Base-by-base conservation (phyloP, 2,113 vertebrate genomes). In the Odocoileus virginianus region DNA sequence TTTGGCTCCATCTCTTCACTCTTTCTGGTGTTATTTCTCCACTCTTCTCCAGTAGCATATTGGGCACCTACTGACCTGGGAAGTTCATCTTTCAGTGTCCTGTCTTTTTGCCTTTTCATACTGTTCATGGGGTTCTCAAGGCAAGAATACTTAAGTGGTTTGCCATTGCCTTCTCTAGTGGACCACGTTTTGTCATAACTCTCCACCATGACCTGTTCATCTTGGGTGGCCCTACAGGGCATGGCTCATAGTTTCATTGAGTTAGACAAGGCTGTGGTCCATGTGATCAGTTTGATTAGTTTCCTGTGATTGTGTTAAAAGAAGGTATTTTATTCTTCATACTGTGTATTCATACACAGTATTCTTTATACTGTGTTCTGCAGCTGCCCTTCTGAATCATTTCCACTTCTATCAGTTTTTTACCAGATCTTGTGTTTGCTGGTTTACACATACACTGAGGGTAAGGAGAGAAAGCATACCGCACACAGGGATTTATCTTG, bases 371-470 rank as follows among this genome's bases (percentile, higher is more conserved):
- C 21, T 91, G 43, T 89, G 79, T 74, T 96, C 61, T 87, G 81
- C 25, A 89, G 30, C 47, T 95, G 40, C 55, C 58, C 52, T 92
- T 94, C 74, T 78, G 76, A 92, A 92, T 92, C 57, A 95, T 74
- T 96, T 78, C 95, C 10, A 95, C 28, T 58, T 55, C 10, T 58
- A 23, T 47, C 36, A 74, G 54, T 47, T 87, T 33, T 81, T 45
- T 96, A 28, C 67, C 50, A 95, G 64, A 52, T 83, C 36, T 27
- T 87, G 12, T 57, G 45, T 89, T 85, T 93, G 52, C 67, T 95
- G 52, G 47, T 76, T 84, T 94, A 93, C 81, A 82, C 81, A 85
- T 47, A 57, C 7, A 25, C 89, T 91, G 11, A 86, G 47, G 15
- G 23, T 27, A 50, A 71, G 33, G 84, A 50, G 27, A 94, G 52